These are phyloP conservation scores for Babylonia areolata DNA, from an alignment of 1,140 invertebrate genomes.

Conservation along the genomic window DNA sequence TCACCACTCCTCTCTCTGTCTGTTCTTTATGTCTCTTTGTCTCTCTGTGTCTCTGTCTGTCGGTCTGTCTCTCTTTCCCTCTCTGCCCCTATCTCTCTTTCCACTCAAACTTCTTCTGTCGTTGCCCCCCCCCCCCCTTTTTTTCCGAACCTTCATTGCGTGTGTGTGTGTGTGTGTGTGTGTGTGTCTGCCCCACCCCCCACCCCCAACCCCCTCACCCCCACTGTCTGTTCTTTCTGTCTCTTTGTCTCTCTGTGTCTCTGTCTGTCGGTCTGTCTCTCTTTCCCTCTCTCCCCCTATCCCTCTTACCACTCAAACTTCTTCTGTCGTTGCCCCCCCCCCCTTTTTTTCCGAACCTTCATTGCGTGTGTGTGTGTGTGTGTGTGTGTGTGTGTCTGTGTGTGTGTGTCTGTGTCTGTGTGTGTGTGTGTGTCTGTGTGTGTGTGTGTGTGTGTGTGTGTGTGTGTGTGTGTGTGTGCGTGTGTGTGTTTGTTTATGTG, in stretches of 20 bases:
- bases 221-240: not conserved
- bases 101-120: too few species aligned
- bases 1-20: too few species aligned
- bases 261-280: not conserved
- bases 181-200: too few species aligned
- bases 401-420: not conserved
- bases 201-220: too few species aligned
- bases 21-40: too few species aligned
- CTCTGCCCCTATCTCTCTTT: too few species aligned
- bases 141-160: not conserved
- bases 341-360: not conserved
- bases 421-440: slow-evolving; percentile 9
- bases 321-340: too few species aligned
- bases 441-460: slow-evolving; percentile 16
- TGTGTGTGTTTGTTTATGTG: too few species aligned
- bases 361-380: not conserved
- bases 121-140: not conserved
- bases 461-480: slow-evolving; percentile 16
- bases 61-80: too few species aligned
- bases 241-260: not conserved
- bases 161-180: not conserved
- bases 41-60: too few species aligned
- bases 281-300: not conserved
- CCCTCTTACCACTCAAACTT: too few species aligned
- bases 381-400: slow-evolving; percentile 3